These are phyloP conservation scores for Coracias cyanogaster DNA, from an alignment of 2,797 vertebrate species.

Conservation along the genomic window DNA sequence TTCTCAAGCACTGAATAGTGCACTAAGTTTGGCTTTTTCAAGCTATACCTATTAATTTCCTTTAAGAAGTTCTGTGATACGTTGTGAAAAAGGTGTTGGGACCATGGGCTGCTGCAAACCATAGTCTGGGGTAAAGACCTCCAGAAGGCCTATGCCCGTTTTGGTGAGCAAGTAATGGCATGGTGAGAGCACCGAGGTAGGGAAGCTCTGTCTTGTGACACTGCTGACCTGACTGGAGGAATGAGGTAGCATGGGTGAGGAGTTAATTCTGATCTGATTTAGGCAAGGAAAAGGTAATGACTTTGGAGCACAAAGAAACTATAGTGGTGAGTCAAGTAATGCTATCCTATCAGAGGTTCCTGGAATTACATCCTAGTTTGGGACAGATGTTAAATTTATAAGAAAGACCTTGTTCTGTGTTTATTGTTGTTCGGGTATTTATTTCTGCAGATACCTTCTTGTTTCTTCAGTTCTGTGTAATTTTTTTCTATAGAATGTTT, in stretches of 20 bases:
- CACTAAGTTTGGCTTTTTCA: neutral
- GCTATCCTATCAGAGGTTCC: neutral
- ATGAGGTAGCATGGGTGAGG: neutral
- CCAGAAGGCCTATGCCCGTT: neutral
- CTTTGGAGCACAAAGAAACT: neutral
- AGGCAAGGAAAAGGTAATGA: neutral
- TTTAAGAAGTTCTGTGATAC: neutral
- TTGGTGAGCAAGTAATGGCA: neutral
- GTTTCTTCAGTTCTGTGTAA: neutral
- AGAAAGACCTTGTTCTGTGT: neutral
- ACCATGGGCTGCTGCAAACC: neutral
- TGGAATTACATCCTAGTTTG: neutral
- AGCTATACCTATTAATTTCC: neutral
- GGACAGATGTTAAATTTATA: neutral
- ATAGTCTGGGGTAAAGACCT: neutral
- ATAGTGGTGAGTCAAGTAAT: neutral
- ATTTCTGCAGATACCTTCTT: neutral
- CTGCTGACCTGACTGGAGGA: neutral
- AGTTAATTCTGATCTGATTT: neutral
- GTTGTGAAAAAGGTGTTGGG: neutral
- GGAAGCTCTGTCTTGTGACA: fast-evolving
- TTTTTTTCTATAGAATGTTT: neutral
- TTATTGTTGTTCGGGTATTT: neutral
- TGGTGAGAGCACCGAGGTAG: neutral
- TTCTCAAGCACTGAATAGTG: neutral